A percentile compares a stretch with the other conserved stretches of the same genome.
Evolutionary conservation across 2,113 vertebrate genomes (phyloP).

Genomic region (Mesocricetus auratus): DNA sequence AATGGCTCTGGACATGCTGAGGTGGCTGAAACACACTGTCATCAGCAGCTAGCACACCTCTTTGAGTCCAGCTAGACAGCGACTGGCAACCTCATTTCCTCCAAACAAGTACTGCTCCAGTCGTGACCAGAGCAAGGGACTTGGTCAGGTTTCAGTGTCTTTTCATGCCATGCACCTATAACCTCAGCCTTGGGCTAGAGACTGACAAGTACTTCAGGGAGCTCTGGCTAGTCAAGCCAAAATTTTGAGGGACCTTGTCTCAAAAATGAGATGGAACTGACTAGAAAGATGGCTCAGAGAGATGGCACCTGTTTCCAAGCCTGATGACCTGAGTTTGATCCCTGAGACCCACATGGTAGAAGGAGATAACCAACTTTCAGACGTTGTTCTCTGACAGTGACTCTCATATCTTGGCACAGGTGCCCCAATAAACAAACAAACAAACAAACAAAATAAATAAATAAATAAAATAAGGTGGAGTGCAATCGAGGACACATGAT

Average conservation of each 20-base stretch:
- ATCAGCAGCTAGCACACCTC: constrained; percentile 75
- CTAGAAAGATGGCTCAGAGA: neutral
- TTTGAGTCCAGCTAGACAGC: constrained; percentile 61
- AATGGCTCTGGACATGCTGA: constrained; percentile 75
- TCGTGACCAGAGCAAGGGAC: constrained; percentile 74
- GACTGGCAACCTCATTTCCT: constrained; percentile 61
- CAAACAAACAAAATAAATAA: neutral
- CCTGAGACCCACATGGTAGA: neutral
- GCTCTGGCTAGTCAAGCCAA: neutral
- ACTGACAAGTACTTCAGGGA: neutral
- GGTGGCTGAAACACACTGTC: constrained; percentile 73
- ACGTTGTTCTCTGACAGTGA: no score
- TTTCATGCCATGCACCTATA: neutral
- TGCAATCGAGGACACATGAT: neutral
- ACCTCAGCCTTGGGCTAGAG: neutral
- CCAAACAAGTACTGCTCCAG: constrained; percentile 74
- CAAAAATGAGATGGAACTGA: neutral
- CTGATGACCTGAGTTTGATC: neutral
- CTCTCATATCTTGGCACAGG: neutral
- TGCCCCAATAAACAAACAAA: neutral
- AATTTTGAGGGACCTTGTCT: neutral
- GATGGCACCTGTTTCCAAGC: neutral
- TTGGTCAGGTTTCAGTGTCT: constrained; percentile 75
- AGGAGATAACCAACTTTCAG: neutral
- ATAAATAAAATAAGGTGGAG: neutral